Conservation (phyloP, 2,888 invertebrate genomes). For the Dolichomitus sp. region DNA sequence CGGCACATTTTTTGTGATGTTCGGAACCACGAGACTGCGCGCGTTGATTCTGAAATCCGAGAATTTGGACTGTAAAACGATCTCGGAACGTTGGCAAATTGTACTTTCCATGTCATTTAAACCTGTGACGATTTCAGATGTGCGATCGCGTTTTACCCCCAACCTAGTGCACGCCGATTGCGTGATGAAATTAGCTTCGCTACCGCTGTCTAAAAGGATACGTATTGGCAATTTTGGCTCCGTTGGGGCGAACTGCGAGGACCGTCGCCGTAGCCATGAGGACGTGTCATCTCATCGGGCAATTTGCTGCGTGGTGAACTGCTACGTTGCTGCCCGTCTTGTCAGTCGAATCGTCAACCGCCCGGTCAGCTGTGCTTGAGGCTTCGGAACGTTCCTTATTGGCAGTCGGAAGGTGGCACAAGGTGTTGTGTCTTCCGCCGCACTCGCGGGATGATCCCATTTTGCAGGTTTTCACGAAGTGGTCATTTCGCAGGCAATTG, state of each 20-base stretch:
- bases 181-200: constrained; percentile 63
- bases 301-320: constrained; percentile 31
- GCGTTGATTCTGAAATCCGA: constrained; percentile 20
- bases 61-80: constrained; percentile 41
- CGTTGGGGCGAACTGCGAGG: constrained; percentile 26
- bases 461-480: constrained; percentile 56
- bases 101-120: constrained; percentile 51
- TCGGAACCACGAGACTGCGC: constrained; percentile 51
- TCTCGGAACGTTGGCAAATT: constrained; percentile 32
- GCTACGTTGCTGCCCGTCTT: constrained; percentile 35
- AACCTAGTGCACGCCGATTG: constrained; percentile 49
- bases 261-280: constrained; percentile 59
- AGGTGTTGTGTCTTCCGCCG: constrained; percentile 57
- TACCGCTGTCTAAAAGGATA: constrained; percentile 60
- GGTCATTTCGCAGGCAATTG: constrained; percentile 58
- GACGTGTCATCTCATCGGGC: constrained; percentile 4
- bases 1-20: constrained; percentile 63
- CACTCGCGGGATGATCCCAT: constrained; percentile 59
- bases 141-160: constrained; percentile 28
- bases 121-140: constrained; percentile 44
- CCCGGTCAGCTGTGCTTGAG: neutral
- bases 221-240: constrained; percentile 39
- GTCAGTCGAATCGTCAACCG: neutral
- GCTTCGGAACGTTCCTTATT: neutral
- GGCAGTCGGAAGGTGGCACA: constrained; percentile 36